A percentile compares a stretch with the other conserved stretches of the same genome.
phyloP scores from a whole-genome alignment of 2,113 vertebrate species.

The Ornithorhynchus anatinus region DNA sequence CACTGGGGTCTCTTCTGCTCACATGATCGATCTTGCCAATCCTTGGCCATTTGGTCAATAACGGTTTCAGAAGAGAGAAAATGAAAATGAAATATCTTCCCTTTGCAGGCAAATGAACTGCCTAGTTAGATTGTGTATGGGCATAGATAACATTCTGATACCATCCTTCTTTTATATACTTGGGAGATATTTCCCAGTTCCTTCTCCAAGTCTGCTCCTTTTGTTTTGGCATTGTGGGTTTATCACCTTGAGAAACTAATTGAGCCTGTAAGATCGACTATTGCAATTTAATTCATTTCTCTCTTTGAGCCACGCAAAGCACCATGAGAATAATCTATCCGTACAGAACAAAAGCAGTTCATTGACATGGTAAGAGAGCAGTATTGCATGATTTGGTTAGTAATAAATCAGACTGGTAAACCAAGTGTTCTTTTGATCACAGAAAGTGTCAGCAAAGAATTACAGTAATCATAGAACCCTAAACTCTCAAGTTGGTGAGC shows the following conservation, averaged over 20 bases:
- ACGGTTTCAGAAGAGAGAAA: not conserved
- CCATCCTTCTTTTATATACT: not conserved
- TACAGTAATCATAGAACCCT: too few species aligned
- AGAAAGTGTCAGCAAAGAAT: not conserved
- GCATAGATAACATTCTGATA: not conserved
- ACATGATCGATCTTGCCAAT: not conserved
- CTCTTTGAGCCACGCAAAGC: not conserved
- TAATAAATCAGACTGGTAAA: too few species aligned
- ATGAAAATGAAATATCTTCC: not conserved
- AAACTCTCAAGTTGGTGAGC: too few species aligned
- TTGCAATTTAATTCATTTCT: not conserved
- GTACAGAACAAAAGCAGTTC: not conserved
- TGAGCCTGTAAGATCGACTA: not conserved
- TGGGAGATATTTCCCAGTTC: not conserved
- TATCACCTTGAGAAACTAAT: not conserved
- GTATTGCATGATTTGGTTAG: not conserved
- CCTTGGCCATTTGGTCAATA: not conserved
- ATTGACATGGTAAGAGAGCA: not conserved
- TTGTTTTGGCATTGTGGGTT: not conserved
- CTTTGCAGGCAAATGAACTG: not conserved
- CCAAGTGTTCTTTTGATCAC: not conserved
- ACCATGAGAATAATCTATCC: not conserved
- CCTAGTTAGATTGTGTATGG: not conserved
- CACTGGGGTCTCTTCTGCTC: too few species aligned
- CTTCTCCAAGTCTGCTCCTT: not conserved